Percentiles rank a stretch among this genome's conserved stretches.
phyloP scores from a whole-genome alignment of 2,888 invertebrate species.

The Sphinx pinastri region DNA sequence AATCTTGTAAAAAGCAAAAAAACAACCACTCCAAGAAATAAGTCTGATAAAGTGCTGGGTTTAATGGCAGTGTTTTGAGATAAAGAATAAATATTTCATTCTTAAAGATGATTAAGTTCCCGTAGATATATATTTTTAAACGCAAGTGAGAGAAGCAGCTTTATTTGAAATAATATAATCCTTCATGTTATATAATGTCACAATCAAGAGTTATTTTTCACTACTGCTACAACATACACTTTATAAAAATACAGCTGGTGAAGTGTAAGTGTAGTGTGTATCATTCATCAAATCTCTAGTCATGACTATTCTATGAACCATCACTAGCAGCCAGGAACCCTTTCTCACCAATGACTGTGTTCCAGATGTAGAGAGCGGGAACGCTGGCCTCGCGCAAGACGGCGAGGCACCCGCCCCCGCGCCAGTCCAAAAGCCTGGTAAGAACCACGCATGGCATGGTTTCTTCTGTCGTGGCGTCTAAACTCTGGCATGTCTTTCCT shows the following conservation, averaged over 20 bases:
- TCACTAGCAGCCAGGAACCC: background rate
- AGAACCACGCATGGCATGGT: conserved; percentile 58
- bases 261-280: too few species aligned
- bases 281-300: too few species aligned
- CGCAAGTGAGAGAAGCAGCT: too few species aligned
- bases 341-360: conserved; percentile 33
- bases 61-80: background rate
- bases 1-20: background rate
- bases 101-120: background rate
- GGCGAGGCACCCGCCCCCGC: conserved; percentile 44
- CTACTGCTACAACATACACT: too few species aligned
- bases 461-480: conserved; percentile 26
- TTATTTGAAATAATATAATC: too few species aligned
- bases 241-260: too few species aligned
- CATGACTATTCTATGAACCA: too few species aligned
- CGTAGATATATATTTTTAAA: too few species aligned
- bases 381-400: conserved; percentile 45
- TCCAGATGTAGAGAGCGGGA: conserved; percentile 72
- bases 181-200: too few species aligned
- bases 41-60: background rate
- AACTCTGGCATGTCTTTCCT: too few species aligned
- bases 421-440: conserved; percentile 53
- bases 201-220: too few species aligned
- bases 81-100: background rate
- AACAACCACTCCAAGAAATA: background rate